Percentiles rank a stretch among this genome's conserved stretches.
Conservation (phyloP, 1,140 invertebrate species). For the Mycetomoellerius zeteki region DNA sequence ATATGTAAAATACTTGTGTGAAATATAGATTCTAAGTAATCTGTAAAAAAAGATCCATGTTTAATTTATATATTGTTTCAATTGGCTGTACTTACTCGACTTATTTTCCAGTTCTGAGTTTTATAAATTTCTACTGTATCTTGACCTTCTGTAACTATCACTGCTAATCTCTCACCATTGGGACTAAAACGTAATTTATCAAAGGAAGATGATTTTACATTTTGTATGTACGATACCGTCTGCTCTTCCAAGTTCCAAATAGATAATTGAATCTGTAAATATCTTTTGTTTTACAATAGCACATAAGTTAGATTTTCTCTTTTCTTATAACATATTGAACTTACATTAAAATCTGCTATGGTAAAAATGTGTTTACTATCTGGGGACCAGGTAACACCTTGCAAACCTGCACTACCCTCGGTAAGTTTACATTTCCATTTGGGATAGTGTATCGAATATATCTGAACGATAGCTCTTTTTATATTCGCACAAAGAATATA, state of each 20-base stretch:
- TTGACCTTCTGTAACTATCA: constrained; percentile 76
- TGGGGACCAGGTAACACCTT: constrained; percentile 80
- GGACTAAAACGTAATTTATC: constrained; percentile 79
- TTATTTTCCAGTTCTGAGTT: constrained; percentile 82
- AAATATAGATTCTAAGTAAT: constrained; percentile 37
- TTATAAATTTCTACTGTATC: constrained; percentile 83
- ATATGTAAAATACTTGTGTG: background rate
- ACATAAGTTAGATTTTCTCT: background rate
- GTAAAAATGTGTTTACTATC: constrained; percentile 82
- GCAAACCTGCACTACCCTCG: constrained; percentile 82
- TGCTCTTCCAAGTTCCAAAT: constrained; percentile 81
- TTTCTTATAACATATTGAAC: constrained; percentile 25
- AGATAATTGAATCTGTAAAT: constrained; percentile 81
- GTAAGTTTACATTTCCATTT: constrained; percentile 84
- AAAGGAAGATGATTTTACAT: constrained; percentile 80
- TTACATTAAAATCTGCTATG: constrained; percentile 83
- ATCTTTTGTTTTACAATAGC: background rate
- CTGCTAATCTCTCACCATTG: constrained; percentile 78
- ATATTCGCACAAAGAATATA: constrained; percentile 83
- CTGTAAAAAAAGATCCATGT: constrained; percentile 40
- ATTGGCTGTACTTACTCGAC: constrained; percentile 77
- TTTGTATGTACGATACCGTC: constrained; percentile 79
- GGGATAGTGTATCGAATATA: constrained; percentile 80
- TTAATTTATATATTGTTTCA: background rate
- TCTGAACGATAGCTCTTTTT: constrained; percentile 80